Evolutionary conservation across 2,888 invertebrate genomes (phyloP).

Genomic region (Liodrosophila aerea): DNA sequence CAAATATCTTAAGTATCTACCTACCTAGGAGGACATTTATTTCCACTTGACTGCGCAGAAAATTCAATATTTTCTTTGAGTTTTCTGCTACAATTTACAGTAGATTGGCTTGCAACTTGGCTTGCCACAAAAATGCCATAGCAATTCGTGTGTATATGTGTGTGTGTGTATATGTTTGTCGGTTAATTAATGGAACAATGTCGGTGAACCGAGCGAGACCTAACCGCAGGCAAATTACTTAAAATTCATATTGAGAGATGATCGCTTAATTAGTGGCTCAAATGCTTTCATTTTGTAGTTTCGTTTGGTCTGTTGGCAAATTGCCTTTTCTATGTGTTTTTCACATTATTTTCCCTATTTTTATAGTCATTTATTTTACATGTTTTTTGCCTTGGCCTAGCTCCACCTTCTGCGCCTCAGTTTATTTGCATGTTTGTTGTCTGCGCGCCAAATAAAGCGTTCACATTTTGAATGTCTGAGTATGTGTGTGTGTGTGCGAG

Average conservation of each 20-base stretch:
- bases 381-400: constrained; percentile 5
- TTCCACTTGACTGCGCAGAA: constrained; percentile 33
- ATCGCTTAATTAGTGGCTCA: constrained; percentile 56
- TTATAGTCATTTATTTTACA: constrained; percentile 21
- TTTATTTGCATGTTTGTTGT: constrained; percentile 65
- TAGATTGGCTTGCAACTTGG: constrained; percentile 8
- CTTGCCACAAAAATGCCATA: constrained; percentile 24
- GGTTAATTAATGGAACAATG: constrained; percentile 36
- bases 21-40: constrained; percentile 10
- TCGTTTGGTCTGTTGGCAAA: neutral
- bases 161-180: constrained; percentile 11
- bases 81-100: constrained; percentile 2
- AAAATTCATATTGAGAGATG: constrained; percentile 36
- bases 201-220: neutral
- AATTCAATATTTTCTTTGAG: constrained; percentile 32
- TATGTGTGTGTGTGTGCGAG: neutral
- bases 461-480: constrained; percentile 45
- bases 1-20: constrained; percentile 19
- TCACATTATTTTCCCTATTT: constrained; percentile 15
- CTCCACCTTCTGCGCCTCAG: constrained; percentile 28
- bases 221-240: constrained; percentile 19
- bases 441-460: constrained; percentile 44
- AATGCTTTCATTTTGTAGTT: constrained; percentile 24
- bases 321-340: neutral
- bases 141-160: constrained; percentile 34